Conservation (phyloP, 2,888 invertebrate genomes). For the Nezara viridula region DNA sequence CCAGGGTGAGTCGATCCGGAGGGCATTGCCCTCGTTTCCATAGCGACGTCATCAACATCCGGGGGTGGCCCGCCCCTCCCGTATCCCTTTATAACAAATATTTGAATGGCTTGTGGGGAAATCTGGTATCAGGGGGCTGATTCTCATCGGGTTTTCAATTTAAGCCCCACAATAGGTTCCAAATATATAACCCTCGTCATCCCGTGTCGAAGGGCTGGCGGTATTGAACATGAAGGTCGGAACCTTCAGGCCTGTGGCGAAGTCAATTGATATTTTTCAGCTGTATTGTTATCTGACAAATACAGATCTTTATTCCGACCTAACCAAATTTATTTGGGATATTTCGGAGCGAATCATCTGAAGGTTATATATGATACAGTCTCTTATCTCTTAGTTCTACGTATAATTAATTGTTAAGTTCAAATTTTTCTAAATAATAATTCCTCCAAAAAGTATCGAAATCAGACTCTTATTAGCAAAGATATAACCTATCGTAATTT, state of each 20-base stretch:
- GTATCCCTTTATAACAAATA: constrained; percentile 27
- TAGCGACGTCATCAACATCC: constrained; percentile 39
- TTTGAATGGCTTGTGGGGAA: constrained; percentile 7
- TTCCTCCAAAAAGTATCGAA: no score
- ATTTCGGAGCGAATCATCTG: background rate
- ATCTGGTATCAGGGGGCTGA: background rate
- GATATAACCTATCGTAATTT: no score
- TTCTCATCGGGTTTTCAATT: constrained; percentile 5
- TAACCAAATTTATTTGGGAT: background rate
- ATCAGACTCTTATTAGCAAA: no score
- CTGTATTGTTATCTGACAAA: background rate
- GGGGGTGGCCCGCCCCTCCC: background rate
- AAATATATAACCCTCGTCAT: background rate
- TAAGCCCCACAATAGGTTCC: background rate
- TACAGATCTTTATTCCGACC: background rate
- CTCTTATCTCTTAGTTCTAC: background rate
- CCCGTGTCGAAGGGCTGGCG: background rate
- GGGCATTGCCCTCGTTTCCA: constrained; percentile 35
- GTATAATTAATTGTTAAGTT: background rate
- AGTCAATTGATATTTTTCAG: background rate
- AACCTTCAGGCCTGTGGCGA: background rate
- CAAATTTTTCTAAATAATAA: background rate
- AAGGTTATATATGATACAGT: background rate
- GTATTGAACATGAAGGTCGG: background rate
- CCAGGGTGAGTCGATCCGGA: constrained; percentile 5